Percentiles rank a stretch among this genome's conserved stretches.
Evolutionary conservation across 2,797 vertebrate species (phyloP).

Genomic region (Florisuga fusca): DNA sequence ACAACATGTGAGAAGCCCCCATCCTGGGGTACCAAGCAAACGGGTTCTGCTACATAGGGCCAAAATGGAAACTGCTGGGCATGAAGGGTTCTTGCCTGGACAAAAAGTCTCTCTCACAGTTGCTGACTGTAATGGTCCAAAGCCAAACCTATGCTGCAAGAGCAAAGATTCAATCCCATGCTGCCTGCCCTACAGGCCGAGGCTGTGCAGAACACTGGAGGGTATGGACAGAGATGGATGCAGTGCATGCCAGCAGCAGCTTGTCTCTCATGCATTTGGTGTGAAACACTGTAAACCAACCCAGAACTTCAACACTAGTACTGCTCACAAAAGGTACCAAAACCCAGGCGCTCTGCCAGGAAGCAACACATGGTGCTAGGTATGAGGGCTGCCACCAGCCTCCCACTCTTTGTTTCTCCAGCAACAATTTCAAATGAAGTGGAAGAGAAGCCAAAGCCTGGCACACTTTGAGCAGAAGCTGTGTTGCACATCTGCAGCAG

Average conservation of each 20-base stretch:
- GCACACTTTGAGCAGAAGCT: rapidly evolving
- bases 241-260: neutral
- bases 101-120: neutral
- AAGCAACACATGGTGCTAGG: neutral
- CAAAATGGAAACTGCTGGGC: neutral
- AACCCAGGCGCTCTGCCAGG: neutral
- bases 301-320: neutral
- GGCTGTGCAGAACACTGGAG: rapidly evolving
- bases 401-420: neutral
- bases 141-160: neutral
- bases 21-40: neutral
- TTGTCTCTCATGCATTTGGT: neutral
- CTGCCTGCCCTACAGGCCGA: neutral
- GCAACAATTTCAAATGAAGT: neutral
- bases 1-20: neutral
- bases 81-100: neutral
- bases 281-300: neutral
- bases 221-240: neutral
- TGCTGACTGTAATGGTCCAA: neutral
- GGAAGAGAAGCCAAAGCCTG: neutral
- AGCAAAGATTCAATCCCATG: neutral
- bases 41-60: neutral
- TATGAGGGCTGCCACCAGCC: neutral
- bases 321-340: neutral
- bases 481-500: neutral